These are phyloP conservation scores for Rhamphomyia laevipes DNA, from an alignment of 2,888 invertebrate species.

Conservation along the genomic window DNA sequence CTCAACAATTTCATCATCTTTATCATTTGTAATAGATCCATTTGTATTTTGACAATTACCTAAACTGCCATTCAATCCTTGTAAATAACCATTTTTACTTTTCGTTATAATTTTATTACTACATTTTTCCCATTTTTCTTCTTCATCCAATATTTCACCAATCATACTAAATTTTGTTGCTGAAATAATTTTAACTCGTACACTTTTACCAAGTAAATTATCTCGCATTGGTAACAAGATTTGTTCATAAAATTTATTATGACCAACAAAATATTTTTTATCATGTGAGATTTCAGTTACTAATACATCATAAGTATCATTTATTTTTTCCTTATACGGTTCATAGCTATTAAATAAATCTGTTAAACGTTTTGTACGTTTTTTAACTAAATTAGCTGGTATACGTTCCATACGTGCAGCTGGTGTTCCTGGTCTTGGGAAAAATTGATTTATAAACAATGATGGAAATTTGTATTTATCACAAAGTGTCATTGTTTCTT, in stretches of 20 bases:
- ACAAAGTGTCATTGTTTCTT: conserved; percentile 75
- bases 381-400: conserved; percentile 78
- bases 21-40: background rate
- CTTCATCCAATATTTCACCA: conserved; percentile 50
- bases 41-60: background rate
- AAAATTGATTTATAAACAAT: conserved; percentile 97
- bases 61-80: background rate
- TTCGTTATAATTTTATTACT: conserved; percentile 5
- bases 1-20: background rate
- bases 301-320: conserved; percentile 54
- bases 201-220: conserved; percentile 67
- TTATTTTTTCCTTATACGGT: conserved; percentile 60
- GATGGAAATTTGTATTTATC: conserved; percentile 79
- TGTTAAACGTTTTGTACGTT: conserved; percentile 74
- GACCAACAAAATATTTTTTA: conserved; percentile 79
- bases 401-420: conserved; percentile 82
- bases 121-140: conserved; percentile 42
- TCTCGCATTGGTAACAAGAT: conserved; percentile 70
- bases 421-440: conserved; percentile 89
- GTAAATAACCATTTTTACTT: background rate
- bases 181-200: conserved; percentile 60
- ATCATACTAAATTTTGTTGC: conserved; percentile 69
- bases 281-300: conserved; percentile 93
- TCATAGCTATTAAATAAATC: conserved; percentile 83
- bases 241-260: conserved; percentile 93